Percentiles rank a stretch among this genome's conserved stretches.
These are phyloP conservation scores for Heloderma charlesbogerti DNA, from an alignment of 2,113 vertebrate genomes.

Conservation along the genomic window DNA sequence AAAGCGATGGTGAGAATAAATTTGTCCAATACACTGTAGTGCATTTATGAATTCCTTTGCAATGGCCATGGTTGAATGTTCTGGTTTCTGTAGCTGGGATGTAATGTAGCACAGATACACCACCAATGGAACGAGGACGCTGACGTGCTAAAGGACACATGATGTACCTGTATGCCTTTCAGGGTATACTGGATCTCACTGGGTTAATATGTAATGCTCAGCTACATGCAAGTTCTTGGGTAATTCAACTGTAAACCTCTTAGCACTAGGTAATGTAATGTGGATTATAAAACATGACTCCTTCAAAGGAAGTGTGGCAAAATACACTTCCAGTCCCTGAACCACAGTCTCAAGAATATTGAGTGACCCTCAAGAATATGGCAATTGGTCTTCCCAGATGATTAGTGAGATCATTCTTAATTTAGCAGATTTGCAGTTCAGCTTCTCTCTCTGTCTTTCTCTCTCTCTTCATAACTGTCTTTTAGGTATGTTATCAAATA, in stretches of 20 bases:
- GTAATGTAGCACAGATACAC: background rate
- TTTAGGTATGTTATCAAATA: conserved; percentile 78
- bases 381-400: background rate
- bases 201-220: background rate
- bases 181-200: background rate
- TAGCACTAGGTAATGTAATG: background rate
- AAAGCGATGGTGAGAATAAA: background rate
- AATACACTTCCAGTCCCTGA: background rate
- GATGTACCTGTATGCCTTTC: background rate
- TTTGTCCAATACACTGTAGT: background rate
- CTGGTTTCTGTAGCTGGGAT: background rate
- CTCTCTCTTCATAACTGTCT: conserved; percentile 37
- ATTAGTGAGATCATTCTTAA: background rate
- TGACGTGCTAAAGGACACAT: background rate
- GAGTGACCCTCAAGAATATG: background rate
- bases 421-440: background rate
- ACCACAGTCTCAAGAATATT: background rate
- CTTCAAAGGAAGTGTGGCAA: background rate
- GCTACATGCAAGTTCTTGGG: background rate
- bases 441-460: background rate
- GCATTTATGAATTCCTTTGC: background rate
- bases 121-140: background rate
- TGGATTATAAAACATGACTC: background rate
- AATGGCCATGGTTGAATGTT: background rate
- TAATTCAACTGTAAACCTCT: background rate